Base-by-base conservation (phyloP, 2,113 vertebrate species). In the Anarrhichthys ocellatus region DNA sequence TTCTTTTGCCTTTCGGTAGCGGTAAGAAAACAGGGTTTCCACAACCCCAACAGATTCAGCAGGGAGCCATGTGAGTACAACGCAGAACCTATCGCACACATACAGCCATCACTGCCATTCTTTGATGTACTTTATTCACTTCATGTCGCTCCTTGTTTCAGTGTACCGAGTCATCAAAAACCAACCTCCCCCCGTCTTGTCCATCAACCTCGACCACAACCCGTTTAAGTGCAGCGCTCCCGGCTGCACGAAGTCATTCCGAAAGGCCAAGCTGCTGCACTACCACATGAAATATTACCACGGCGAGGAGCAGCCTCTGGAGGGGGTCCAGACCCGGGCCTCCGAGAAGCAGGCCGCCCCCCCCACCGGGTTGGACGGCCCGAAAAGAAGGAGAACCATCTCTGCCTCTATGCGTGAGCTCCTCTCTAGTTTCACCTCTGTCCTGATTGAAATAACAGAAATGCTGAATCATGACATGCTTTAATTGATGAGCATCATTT, bases 241-340 rank as follows among this genome's bases (percentile, higher is more conserved):
- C 48, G 97, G 98, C 91, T 99, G 98, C 93, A 94, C 95, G 62
- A 99, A 99, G 94, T 97, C 96, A 83, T 99, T 99, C 93, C 97
- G 97, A 85, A 99, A 98, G 94, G 97, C 97, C 78, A 99, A 99
- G 92, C 91, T 99, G 75, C 92, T 99, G 89, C 96, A 99, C 94
- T 99, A 99, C 95, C 98, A 99, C 79, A 97, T 98, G 97, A 99
- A 99, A 89, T 99, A 99, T 92, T 99, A 99, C 91, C 98, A 99
- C 42, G 97, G 97, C 6, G 96, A 97, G 87, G 97, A 98, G 69
- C 96, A 96, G 80, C 94, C 93, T 46, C 88, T 89, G 65, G 97
- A 97, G 84, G 94, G 92, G 44, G 96, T 97, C 80, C 97, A 97
- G 82, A 97, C 96, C 48, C 94, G 96, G 87, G 95, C 95, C 81